These are phyloP conservation scores for Herminia tarsipennalis DNA, from an alignment of 2,888 invertebrate species.

Conservation along the genomic window DNA sequence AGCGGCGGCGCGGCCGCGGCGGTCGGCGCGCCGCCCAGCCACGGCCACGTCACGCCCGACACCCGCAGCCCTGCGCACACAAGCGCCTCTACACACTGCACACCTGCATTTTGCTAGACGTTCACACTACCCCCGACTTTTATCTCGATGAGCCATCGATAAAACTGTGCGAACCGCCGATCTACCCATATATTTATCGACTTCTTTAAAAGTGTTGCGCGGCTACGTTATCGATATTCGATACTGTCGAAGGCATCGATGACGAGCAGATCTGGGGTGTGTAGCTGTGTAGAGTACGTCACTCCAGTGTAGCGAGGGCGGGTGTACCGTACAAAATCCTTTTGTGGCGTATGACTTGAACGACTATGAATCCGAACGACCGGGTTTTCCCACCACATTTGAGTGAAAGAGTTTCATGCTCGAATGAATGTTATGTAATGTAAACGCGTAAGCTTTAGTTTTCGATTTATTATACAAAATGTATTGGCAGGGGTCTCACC, in stretches of 20 bases:
- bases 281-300: conserved; percentile 5
- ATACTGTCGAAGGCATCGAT: too few species aligned
- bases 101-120: conserved; percentile 42
- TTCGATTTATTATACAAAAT: conserved; percentile 54
- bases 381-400: conserved; percentile 78
- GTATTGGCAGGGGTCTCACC: conserved; percentile 84
- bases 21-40: conserved; percentile 88
- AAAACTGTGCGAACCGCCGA: too few species aligned
- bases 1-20: conserved; percentile 88
- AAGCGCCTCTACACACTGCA: conserved; percentile 66
- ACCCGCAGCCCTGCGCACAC: conserved; percentile 90
- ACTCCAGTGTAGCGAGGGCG: conserved; percentile 18
- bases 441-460: conserved; percentile 75
- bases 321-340: conserved; percentile 11
- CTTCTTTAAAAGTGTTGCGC: too few species aligned
- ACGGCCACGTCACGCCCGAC: conserved; percentile 92
- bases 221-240: too few species aligned
- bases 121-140: background rate
- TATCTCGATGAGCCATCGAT: too few species aligned
- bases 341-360: background rate
- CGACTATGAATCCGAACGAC: conserved; percentile 64
- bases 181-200: too few species aligned
- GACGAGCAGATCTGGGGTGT: background rate
- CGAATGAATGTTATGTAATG: conserved; percentile 79
- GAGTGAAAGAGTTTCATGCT: conserved; percentile 73